A percentile compares a stretch with the other conserved stretches of the same genome.
Conservation (phyloP, 2,113 vertebrate species). For the Pterophyllum scalare region DNA sequence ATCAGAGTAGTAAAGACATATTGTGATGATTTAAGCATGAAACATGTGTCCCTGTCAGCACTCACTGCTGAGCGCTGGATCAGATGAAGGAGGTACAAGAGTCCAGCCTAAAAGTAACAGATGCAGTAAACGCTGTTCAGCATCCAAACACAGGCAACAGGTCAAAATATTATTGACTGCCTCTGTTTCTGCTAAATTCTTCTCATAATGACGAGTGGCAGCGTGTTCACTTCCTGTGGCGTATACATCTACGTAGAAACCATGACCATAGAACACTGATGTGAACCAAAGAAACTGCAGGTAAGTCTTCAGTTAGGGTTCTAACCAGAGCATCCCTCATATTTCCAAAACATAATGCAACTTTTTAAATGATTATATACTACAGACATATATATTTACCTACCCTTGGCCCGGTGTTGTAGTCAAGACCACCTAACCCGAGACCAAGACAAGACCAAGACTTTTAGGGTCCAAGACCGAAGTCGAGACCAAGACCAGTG, state of each 20-base stretch:
- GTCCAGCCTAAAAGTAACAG: not conserved
- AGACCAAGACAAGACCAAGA: too few relatives aligned
- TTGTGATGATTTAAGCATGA: not conserved
- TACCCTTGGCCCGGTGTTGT: too few relatives aligned
- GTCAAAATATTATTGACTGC: not conserved
- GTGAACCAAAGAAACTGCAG: not conserved
- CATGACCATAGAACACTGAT: not conserved
- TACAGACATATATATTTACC: not conserved
- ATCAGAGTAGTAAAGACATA: not conserved
- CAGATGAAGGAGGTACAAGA: not conserved
- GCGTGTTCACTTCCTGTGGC: not conserved
- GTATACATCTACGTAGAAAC: not conserved
- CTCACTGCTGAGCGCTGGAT: not conserved
- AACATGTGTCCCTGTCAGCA: not conserved
- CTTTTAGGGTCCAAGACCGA: too few relatives aligned
- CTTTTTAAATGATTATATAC: not conserved
- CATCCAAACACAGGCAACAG: not conserved
- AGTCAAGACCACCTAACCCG: too few relatives aligned
- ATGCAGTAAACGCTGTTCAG: not conserved
- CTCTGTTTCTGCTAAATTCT: conserved; percentile 43
- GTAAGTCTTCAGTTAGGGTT: not conserved
- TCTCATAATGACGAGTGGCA: conserved; percentile 11
- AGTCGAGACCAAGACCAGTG: too few relatives aligned
- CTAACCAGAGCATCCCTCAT: not conserved
- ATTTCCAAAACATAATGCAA: not conserved